Evolutionary conservation across 2,888 invertebrate species (phyloP), one percentile per base, ranked within the genome.

Genomic region (Drosophila monieri): DNA sequence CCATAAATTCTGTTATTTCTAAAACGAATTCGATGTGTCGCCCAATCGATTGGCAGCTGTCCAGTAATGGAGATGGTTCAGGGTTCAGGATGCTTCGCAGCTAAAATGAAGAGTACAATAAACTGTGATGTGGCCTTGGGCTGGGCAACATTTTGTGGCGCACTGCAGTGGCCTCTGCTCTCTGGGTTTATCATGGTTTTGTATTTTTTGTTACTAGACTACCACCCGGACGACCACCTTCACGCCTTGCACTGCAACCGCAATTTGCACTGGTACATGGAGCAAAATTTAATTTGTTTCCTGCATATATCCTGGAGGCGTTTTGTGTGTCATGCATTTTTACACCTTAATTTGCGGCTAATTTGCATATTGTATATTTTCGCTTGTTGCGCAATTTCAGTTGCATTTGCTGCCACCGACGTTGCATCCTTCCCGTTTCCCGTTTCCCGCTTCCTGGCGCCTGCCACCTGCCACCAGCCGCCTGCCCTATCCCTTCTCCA

Each of bases 321-420:
- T 84, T 76, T 69, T 77, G 76, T 80, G 73, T 78, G 81, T 78
- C 81, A 76, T 86, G 80, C 76, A 81, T 81, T 80, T 78, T 86
- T 81, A 72, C 85, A 86, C 81, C 87, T 86, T 78, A 81, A 80
- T 86, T 78, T 81, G 84, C 61, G 66, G 87, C 78, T 80, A 84
- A 81, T 81, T 86, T 86, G 76, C 78, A 81, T 80, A 71, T 72
- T 79, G 76, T 74, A 73, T 79, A 61, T 73, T 64, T 67, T 71
- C 59, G 71, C 70, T 64, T 77, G 76, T 61, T 81, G 79, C 61
- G 58, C 74, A 70, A 57, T 76, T 76, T 64, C 68, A 73, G 64
- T 59, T 55, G 32, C 44, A 51, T 23, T 48, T 71, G 32, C 67
- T 39, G 21, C 46, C 57, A 32, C 37, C 48, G 21, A 10, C 18